Evolutionary conservation across 2,888 invertebrate genomes (phyloP).

Genomic region (Drosophila prolongata): DNA sequence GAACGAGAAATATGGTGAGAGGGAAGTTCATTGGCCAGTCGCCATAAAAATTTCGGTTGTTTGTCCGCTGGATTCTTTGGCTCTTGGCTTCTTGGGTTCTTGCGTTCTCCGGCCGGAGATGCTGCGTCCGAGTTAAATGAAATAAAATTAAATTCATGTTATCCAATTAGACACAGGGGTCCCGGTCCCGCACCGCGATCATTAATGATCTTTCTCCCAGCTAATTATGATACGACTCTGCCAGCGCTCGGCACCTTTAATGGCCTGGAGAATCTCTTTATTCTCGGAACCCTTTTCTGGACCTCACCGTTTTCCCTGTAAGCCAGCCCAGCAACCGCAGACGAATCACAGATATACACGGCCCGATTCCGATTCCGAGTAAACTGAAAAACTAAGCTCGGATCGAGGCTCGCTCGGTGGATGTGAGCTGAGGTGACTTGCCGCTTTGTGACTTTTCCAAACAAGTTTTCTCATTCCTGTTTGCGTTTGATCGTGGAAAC

Average conservation of each 20-base stretch:
- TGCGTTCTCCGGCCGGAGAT: slow-evolving; percentile 44
- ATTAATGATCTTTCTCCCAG: slow-evolving; percentile 73
- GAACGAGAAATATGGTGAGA: slow-evolving; percentile 43
- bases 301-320: slow-evolving; percentile 60
- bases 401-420: slow-evolving; percentile 1
- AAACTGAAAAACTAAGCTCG: slow-evolving; percentile 47
- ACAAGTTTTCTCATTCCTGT: slow-evolving; percentile 66
- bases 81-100: neutral
- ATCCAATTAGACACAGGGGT: slow-evolving; percentile 72
- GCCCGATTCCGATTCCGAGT: slow-evolving; percentile 32
- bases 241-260: slow-evolving; percentile 58
- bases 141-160: slow-evolving; percentile 70
- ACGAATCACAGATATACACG: slow-evolving; percentile 42
- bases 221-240: slow-evolving; percentile 63
- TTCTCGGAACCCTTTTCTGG: slow-evolving; percentile 66
- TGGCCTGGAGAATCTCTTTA: slow-evolving; percentile 68
- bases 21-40: slow-evolving; percentile 72
- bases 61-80: slow-evolving; percentile 24
- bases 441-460: slow-evolving; percentile 35
- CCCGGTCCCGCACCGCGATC: slow-evolving; percentile 25
- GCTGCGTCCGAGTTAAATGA: slow-evolving; percentile 67
- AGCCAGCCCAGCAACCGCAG: slow-evolving; percentile 15
- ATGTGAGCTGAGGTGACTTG: slow-evolving; percentile 11
- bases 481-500: slow-evolving; percentile 58
- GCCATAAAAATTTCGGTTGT: slow-evolving; percentile 60